Percentiles rank a stretch among this genome's conserved stretches.
phyloP scores from a whole-genome alignment of 2,797 vertebrate genomes.

The Manis javanica region DNA sequence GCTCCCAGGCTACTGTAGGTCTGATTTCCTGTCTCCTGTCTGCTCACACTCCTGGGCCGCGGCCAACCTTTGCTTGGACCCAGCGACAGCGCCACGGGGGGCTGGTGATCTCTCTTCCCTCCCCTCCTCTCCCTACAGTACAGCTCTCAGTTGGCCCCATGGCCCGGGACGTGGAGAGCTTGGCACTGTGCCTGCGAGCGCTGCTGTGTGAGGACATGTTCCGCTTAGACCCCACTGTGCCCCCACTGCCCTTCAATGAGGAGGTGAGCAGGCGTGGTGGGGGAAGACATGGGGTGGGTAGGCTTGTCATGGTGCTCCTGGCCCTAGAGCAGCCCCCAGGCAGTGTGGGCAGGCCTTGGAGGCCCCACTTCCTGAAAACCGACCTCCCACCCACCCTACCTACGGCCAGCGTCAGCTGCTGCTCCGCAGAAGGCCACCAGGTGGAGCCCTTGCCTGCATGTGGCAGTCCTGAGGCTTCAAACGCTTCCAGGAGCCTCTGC shows the following conservation, averaged over 20 bases:
- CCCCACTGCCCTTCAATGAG: slow-evolving; percentile 93
- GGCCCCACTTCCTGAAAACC: neutral
- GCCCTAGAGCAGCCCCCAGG: neutral
- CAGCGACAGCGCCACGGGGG: neutral
- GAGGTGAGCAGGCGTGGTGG: slow-evolving; percentile 87
- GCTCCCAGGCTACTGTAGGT: neutral
- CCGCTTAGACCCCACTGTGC: slow-evolving; percentile 92
- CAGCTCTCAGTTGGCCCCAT: slow-evolving; percentile 88
- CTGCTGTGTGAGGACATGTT: slow-evolving; percentile 95
- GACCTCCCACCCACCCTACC: accelerated
- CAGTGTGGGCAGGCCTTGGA: neutral
- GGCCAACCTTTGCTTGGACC: neutral
- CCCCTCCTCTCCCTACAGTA: slow-evolving; percentile 52
- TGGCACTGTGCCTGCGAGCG: slow-evolving; percentile 92
- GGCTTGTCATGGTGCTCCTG: neutral
- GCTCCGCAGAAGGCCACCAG: slow-evolving; percentile 18
- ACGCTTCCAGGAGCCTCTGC: neutral
- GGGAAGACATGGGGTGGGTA: neutral
- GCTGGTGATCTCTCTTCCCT: neutral
- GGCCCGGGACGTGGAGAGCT: slow-evolving; percentile 93
- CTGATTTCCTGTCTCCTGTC: neutral
- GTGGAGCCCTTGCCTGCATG: neutral
- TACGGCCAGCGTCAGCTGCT: neutral
- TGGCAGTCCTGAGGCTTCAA: neutral
- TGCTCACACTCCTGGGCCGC: neutral